A percentile compares a stretch with the other conserved stretches of the same genome.
Conservation (phyloP, 2,888 invertebrate species). For the Pyrocoelia pectoralis region DNA sequence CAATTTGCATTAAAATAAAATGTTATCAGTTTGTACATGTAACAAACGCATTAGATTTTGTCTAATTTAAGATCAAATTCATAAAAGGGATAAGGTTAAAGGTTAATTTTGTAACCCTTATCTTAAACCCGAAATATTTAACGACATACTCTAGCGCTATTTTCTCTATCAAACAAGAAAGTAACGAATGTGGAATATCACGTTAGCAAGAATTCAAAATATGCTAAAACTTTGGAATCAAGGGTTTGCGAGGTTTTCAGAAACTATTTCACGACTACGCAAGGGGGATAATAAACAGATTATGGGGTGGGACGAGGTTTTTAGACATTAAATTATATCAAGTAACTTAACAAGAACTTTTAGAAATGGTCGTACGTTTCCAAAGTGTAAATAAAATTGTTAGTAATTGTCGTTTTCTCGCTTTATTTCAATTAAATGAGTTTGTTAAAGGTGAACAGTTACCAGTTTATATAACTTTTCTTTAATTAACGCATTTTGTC, state of each 20-base stretch:
- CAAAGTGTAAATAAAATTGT: too few relatives aligned
- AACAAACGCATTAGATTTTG: neutral
- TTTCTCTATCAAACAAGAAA: conserved; percentile 11
- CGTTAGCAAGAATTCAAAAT: conserved; percentile 26
- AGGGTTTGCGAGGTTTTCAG: conserved; percentile 31
- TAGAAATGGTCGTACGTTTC: too few relatives aligned
- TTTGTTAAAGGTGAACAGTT: too few relatives aligned
- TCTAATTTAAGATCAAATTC: neutral
- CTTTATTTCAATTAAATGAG: too few relatives aligned
- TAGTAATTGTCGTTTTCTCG: too few relatives aligned
- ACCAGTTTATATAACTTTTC: too few relatives aligned
- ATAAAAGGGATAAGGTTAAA: neutral
- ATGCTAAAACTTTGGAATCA: conserved; percentile 29
- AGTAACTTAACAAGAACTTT: too few relatives aligned
- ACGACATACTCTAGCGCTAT: neutral
- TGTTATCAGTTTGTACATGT: neutral
- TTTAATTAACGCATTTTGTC: too few relatives aligned
- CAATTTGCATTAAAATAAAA: too few relatives aligned
- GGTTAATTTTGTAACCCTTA: neutral
- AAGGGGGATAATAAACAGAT: conserved; percentile 25
- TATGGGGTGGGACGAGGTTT: conserved; percentile 14
- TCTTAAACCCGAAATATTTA: neutral
- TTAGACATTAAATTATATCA: conserved; percentile 30
- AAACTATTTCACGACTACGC: conserved; percentile 35
- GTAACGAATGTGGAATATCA: conserved; percentile 12